Base-by-base conservation (phyloP, 1,140 invertebrate species). In the Camponotus floridanus region DNA sequence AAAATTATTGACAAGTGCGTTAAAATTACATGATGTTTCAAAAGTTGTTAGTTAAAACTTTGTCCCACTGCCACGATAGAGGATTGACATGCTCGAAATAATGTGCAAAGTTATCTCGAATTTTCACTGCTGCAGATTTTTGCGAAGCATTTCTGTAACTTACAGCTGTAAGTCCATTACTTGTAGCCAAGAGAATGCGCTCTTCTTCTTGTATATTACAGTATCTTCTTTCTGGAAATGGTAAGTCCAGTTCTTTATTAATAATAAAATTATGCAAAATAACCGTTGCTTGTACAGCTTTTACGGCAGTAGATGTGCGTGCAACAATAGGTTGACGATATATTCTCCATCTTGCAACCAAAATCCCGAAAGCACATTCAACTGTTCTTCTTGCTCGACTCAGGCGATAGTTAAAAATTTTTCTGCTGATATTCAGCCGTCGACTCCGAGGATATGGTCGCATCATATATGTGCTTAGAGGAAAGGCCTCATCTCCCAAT, bases 351-450 rank as follows among this genome's bases (percentile, higher is more conserved):
- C 39, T 70, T 42, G 67, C 67, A 70, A 8, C 67, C 45, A 70
- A 70, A 70, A 70, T n/a, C 2, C 39, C 67, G 45, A 70, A 70
- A 70, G 67, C 39, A 70, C 67, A 45, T 70, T 70, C 67, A 1
- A 70, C 42, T 51, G 45, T 70, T 70, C 67, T 42, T n/a, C 67
- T 70, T 42, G 67, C 67, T 26, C 67, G 39, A 51, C 67, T 70
- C 67, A 70, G 8, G 42, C 67, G n/a, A 70, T 70, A 70, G 4
- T 70, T 70, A 5, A 70, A 70, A 45, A 70, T 51, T 70, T 70
- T 48, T 70, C 26, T 70, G 39, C 39, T 70, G 39, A 42, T 70
- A 70, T 70, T 70, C 15, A 70, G 61, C 6, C 13, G 31, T 64
- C 15, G 4, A 64, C 61, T 36, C 31, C 61, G 61, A 64, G 61